Percentiles rank a stretch among this genome's conserved stretches.
These are phyloP conservation scores for Dolichotis patagonum DNA, from an alignment of 2,113 vertebrate species.

Conservation along the genomic window DNA sequence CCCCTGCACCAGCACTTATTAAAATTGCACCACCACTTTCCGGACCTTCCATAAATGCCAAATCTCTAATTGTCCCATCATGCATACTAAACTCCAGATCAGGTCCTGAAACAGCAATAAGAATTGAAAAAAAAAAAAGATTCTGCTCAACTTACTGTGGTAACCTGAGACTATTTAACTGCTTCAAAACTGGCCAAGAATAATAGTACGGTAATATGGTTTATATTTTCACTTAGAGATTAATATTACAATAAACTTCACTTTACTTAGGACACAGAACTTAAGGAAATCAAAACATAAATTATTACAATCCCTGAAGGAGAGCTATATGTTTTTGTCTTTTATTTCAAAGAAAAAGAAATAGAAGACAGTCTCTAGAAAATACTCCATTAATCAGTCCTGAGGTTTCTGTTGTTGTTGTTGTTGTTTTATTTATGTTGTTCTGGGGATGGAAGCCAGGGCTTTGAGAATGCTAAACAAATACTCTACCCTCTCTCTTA, in stretches of 20 bases:
- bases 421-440: too few relatives aligned
- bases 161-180: conserved; percentile 40
- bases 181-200: conserved; percentile 37
- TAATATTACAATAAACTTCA: conserved; percentile 2
- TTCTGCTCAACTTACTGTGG: conserved; percentile 69
- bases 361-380: neutral
- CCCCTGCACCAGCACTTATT: conserved; percentile 98
- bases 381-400: neutral
- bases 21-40: conserved; percentile 98
- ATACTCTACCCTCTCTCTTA: neutral
- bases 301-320: conserved; percentile 40
- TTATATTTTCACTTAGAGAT: conserved; percentile 11
- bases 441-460: neutral
- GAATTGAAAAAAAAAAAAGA: conserved; percentile 72
- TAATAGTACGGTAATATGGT: neutral
- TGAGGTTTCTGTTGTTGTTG: neutral
- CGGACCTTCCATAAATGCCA: conserved; percentile 99
- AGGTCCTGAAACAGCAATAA: conserved; percentile 89
- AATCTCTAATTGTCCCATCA: conserved; percentile 97
- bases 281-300: conserved; percentile 39
- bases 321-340: conserved; percentile 8
- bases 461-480: neutral
- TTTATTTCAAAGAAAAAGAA: conserved; percentile 49
- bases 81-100: conserved; percentile 99
- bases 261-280: conserved; percentile 32